phyloP scores from a whole-genome alignment of 2,888 invertebrate species.

The Caenorhabditis doughertyi region DNA sequence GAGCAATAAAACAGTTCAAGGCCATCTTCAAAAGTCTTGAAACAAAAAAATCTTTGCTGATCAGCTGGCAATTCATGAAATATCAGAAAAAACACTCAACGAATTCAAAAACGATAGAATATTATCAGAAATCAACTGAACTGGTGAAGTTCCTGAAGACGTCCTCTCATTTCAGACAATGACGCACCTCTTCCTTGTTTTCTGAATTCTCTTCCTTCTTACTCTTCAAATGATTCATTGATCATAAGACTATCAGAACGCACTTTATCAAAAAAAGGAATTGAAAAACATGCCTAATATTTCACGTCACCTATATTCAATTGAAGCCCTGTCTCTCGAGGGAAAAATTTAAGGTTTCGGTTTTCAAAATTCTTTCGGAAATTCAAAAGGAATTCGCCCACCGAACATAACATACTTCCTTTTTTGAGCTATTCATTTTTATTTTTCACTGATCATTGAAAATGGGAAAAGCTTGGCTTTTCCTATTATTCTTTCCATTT shows the following conservation, averaged over 20 bases:
- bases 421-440: neutral
- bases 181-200: neutral
- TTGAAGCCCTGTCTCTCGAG: neutral
- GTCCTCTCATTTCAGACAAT: neutral
- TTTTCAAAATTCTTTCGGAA: neutral
- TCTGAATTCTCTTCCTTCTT: too few relatives aligned
- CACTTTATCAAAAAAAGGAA: neutral
- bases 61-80: too few relatives aligned
- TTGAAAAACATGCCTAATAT: neutral
- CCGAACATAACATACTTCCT: neutral
- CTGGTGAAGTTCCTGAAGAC: too few relatives aligned
- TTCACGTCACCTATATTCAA: neutral
- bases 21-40: too few relatives aligned
- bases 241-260: neutral
- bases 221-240: neutral
- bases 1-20: too few relatives aligned
- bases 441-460: neutral
- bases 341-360: slow-evolving; percentile 1
- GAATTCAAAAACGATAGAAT: too few relatives aligned
- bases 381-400: neutral
- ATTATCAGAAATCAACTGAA: too few relatives aligned
- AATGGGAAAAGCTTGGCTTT: neutral
- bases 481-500: neutral
- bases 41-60: too few relatives aligned
- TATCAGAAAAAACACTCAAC: too few relatives aligned